phyloP scores from a whole-genome alignment of 2,888 invertebrate genomes.

The Hirtodrosophila alboralis region DNA sequence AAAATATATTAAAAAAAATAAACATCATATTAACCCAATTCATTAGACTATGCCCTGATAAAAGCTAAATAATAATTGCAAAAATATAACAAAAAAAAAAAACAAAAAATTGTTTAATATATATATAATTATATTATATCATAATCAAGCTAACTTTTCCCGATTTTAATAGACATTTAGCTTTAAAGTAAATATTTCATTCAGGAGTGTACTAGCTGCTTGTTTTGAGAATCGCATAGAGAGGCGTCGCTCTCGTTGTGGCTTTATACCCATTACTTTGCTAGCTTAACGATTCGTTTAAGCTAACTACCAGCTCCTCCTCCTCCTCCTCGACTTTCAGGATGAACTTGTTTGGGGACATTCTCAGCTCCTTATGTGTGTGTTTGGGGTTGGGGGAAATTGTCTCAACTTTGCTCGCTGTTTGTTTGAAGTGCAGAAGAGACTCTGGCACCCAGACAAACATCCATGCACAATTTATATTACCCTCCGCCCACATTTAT shows the following conservation, averaged over 20 bases:
- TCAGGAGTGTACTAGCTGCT: too few relatives aligned
- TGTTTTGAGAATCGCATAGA: constrained; percentile 16
- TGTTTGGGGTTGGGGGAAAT: constrained; percentile 25
- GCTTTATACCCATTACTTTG: background rate
- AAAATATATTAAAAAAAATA: too few relatives aligned
- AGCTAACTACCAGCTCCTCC: constrained; percentile 7
- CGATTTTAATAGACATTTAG: too few relatives aligned
- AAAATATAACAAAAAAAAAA: too few relatives aligned
- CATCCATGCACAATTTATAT: constrained; percentile 66
- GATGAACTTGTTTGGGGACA: background rate
- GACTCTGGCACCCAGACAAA: constrained; percentile 23
- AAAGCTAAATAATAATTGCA: too few relatives aligned
- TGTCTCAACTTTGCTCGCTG: constrained; percentile 24
- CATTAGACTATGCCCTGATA: too few relatives aligned
- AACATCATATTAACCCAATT: too few relatives aligned
- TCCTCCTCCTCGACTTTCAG: too few relatives aligned
- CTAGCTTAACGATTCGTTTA: constrained; percentile 19
- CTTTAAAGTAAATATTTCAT: too few relatives aligned
- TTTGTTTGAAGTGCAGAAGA: constrained; percentile 45
- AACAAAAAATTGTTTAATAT: too few relatives aligned
- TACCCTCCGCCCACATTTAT: constrained; percentile 68
- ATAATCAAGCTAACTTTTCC: too few relatives aligned
- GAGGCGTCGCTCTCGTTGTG: background rate
- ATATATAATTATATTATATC: too few relatives aligned
- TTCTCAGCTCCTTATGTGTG: background rate